Conservation (phyloP, 2,888 invertebrate species). For the Orthonychiurus folsomi region DNA sequence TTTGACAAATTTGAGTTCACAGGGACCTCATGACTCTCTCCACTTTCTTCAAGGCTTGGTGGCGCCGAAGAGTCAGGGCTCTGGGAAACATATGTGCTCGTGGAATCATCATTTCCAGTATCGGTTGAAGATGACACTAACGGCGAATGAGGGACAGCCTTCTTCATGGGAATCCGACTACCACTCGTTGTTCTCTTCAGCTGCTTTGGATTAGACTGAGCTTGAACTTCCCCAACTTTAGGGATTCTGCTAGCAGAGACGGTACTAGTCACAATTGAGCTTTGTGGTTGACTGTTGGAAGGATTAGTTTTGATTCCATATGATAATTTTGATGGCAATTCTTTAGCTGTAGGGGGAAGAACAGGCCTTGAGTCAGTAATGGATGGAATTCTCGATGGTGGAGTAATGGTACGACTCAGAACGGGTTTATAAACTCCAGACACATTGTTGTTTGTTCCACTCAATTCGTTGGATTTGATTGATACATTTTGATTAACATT, state of each 20-base stretch:
- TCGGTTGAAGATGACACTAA: too few species aligned
- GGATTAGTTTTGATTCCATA: not conserved
- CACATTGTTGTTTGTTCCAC: not conserved
- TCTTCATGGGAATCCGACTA: constrained; percentile 25
- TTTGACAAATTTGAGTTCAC: not conserved
- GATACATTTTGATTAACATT: not conserved
- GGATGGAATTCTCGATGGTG: not conserved
- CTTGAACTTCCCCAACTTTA: not conserved
- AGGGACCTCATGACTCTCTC: too few species aligned
- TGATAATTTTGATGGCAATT: not conserved
- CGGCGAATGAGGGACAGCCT: too few species aligned
- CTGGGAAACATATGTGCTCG: too few species aligned
- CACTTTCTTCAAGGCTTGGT: too few species aligned
- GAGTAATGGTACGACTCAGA: not conserved
- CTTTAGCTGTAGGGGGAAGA: not conserved
- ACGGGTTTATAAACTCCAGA: not conserved
- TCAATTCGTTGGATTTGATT: not conserved
- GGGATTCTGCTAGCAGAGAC: not conserved
- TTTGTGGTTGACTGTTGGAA: too few species aligned
- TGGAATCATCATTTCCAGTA: too few species aligned
- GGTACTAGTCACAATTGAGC: too few species aligned
- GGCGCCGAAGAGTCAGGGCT: too few species aligned
- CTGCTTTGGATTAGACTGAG: not conserved
- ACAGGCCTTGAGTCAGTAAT: not conserved
- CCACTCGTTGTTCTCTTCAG: constrained; percentile 18